Conservation (phyloP, 2,797 vertebrate genomes). For the Erpetoichthys calabaricus region DNA sequence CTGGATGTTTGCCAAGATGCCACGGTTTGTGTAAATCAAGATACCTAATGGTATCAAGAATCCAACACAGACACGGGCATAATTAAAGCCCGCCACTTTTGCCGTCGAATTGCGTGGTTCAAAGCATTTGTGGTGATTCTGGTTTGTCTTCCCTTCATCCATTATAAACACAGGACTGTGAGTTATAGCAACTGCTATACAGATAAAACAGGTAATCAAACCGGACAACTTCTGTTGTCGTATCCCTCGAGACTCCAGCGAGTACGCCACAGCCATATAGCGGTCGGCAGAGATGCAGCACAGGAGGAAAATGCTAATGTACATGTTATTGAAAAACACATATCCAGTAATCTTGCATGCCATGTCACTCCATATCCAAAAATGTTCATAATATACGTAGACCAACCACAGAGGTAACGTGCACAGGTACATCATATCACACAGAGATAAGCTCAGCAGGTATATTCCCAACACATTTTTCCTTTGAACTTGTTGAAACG, state of each 20-base stretch:
- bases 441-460: conserved; percentile 65
- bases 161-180: conserved; percentile 51
- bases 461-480: conserved; percentile 65
- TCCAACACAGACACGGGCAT: conserved; percentile 52
- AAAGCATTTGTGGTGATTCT: conserved; percentile 38
- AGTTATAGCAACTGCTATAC: conserved; percentile 30
- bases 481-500: conserved; percentile 44
- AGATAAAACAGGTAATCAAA: conserved; percentile 22
- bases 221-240: conserved; percentile 39
- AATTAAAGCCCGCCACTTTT: conserved; percentile 36
- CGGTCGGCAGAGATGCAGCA: conserved; percentile 79
- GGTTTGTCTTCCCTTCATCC: rapidly evolving
- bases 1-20: conserved; percentile 41
- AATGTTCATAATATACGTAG: conserved; percentile 44
- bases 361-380: conserved; percentile 36
- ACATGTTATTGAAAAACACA: conserved; percentile 86
- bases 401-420: conserved; percentile 70
- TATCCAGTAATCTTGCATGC: conserved; percentile 56
- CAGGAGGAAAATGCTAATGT: conserved; percentile 76
- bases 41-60: conserved; percentile 54
- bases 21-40: conserved; percentile 53
- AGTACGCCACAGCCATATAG: conserved; percentile 56
- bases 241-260: conserved; percentile 52
- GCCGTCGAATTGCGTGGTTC: conserved; percentile 38
- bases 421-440: conserved; percentile 66